These are phyloP conservation scores for Passerina amoena DNA, from an alignment of 2,113 vertebrate species.

Conservation along the genomic window DNA sequence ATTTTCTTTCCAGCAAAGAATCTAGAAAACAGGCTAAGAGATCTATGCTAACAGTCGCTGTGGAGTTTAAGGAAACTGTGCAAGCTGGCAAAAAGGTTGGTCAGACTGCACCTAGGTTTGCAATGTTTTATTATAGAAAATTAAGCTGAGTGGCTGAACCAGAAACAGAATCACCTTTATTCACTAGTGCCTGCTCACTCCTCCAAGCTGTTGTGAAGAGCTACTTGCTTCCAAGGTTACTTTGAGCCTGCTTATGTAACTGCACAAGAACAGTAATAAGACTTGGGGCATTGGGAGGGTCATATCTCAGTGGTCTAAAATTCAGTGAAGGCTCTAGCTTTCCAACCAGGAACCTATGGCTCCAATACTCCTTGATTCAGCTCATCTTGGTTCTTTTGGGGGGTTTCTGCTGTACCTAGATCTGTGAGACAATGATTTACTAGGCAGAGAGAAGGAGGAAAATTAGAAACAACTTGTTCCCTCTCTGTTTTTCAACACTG, in stretches of 20 bases:
- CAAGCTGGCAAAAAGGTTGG: neutral
- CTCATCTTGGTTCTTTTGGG: neutral
- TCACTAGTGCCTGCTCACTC: neutral
- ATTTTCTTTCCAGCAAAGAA: neutral
- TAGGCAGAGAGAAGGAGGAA: neutral
- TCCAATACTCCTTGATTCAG: neutral
- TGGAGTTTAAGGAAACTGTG: neutral
- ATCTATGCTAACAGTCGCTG: neutral
- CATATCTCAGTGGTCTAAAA: neutral
- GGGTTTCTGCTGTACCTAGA: neutral
- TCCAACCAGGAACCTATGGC: neutral
- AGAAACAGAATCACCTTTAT: neutral
- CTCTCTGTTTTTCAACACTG: neutral
- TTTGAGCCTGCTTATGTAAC: neutral
- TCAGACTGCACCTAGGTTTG: neutral
- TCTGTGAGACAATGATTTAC: neutral
- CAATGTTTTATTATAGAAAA: neutral
- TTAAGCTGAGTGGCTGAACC: neutral
- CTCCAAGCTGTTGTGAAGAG: neutral
- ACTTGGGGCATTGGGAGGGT: accelerated
- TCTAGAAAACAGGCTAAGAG: neutral
- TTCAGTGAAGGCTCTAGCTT: neutral
- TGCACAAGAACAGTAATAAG: neutral
- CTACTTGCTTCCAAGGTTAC: neutral
- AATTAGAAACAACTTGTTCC: neutral